Evolutionary conservation across 2,888 invertebrate species (phyloP), one percentile per base, ranked within the genome.

Genomic region (Abrostola triplasia): DNA sequence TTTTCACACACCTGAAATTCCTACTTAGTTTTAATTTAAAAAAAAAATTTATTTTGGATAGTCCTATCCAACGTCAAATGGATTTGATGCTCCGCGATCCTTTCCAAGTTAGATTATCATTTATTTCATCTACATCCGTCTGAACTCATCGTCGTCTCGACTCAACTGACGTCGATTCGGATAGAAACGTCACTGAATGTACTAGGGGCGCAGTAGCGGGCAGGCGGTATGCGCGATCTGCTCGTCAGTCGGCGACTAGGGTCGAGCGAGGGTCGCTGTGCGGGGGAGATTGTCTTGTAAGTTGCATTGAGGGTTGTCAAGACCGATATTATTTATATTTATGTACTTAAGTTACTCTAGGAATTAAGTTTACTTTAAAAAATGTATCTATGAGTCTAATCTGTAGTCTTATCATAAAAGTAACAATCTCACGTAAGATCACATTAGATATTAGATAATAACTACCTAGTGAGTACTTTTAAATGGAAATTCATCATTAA

Each of bases 151-250:
- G 24, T 57, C 24, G 55, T 64, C 51, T 58, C 56, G 42, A 42
- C 36, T 44, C 38, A 41, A 42, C 51, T 37, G 54, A 55, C 56
- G 59, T 62, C 50, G 66, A 70, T 77, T 78, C 78, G 79, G 81
- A 87, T 84, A 85, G 87, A 86, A 87, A 83, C 88, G 82, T 84
- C 84, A 85, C 77, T 73, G 84, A 79, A 79, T 83, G 84, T 89
- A 92, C 90, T 83, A 90, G 91, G 91, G 79, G 74, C 67, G 77
- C 87, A 90, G 77, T 66, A 73, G 62, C 62, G 57, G 72, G 72
- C 80, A 81, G 81, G 81, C 81, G 84, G 81, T 85, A 80, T 81
- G 73, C 68, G 60, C 70, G 71, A 77, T 72, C 76, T 78, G 79
- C 79, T 84, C 83, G 78, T 66, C 59, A 64, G 66, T 67, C 67